Evolutionary conservation across 2,797 vertebrate species (phyloP).

Genomic region (Muraenolepis orangiensis): DNA sequence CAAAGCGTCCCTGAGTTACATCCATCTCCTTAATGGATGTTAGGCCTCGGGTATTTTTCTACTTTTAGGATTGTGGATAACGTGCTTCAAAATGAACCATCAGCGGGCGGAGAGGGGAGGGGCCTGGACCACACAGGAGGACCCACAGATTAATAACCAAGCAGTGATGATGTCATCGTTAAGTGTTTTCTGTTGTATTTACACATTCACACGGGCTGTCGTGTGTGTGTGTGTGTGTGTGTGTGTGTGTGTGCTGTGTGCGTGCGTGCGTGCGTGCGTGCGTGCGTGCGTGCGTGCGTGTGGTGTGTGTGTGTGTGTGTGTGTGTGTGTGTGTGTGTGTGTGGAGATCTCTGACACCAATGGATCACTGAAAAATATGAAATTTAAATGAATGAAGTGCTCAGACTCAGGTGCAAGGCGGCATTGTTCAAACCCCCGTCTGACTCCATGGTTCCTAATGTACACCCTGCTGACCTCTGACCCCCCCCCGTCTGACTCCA

Average conservation of each 20-base stretch:
- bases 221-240: constrained; percentile 50
- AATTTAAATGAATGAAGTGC: constrained; percentile 70
- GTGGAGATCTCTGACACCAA: constrained; percentile 64
- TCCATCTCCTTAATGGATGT: constrained; percentile 71
- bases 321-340: background rate
- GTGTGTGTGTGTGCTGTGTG: constrained; percentile 1
- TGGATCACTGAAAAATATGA: constrained; percentile 71
- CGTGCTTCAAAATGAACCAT: constrained; percentile 57
- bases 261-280: background rate
- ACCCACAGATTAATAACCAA: constrained; percentile 72
- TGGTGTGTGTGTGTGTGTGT: background rate
- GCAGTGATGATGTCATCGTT: constrained; percentile 78
- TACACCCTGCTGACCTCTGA: constrained; percentile 74
- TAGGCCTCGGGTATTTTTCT: constrained; percentile 17
- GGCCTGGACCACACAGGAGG: constrained; percentile 48
- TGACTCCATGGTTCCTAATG: constrained; percentile 70
- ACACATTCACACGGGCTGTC: constrained; percentile 63
- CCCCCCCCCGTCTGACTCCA: constrained; percentile 68
- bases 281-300: constrained; percentile 27
- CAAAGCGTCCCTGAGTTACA: constrained; percentile 58
- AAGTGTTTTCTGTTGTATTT: constrained; percentile 82
- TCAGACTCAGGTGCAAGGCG: constrained; percentile 35
- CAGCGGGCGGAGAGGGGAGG: constrained; percentile 11
- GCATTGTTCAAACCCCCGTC: constrained; percentile 65
- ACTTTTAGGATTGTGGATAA: constrained; percentile 41